These are phyloP conservation scores for Zoanthus sociatus DNA, from an alignment of 92 coral and sea anemone genomes.

Conservation along the genomic window DNA sequence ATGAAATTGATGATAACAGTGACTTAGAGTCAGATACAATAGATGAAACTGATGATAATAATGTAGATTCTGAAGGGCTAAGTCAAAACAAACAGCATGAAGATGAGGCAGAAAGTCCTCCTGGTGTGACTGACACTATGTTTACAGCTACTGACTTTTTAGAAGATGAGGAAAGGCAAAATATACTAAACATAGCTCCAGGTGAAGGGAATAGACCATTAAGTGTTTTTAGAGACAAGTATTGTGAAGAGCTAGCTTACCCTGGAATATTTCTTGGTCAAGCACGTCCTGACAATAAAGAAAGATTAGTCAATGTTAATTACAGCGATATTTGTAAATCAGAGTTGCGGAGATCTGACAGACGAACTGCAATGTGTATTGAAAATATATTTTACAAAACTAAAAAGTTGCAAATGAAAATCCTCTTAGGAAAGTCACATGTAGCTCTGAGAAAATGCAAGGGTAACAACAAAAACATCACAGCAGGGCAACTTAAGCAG, in stretches of 20 bases:
- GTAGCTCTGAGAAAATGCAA: conserved; percentile 1
- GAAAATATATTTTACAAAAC: neutral
- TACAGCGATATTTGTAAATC: conserved; percentile 2
- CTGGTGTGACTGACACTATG: conserved; percentile 77
- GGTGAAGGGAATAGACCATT: neutral
- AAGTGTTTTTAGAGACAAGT: neutral
- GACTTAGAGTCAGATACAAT: conserved; percentile 35
- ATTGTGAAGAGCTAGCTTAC: neutral
- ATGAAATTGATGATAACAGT: conserved; percentile 8
- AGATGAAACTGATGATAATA: conserved; percentile 30
- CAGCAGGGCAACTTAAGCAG: neutral
- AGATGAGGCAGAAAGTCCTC: conserved; percentile 67
- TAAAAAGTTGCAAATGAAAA: conserved; percentile 8
- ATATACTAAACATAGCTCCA: no score
- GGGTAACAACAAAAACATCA: neutral
- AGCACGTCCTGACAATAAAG: neutral
- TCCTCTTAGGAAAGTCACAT: neutral
- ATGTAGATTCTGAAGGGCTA: conserved; percentile 22
- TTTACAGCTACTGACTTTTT: neutral
- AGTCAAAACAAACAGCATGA: conserved; percentile 26
- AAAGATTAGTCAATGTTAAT: neutral
- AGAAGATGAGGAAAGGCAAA: no score
- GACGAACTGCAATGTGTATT: neutral
- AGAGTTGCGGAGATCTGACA: neutral
- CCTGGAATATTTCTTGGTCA: neutral